Percentiles rank a stretch among this genome's conserved stretches.
Conservation (phyloP, 2,113 vertebrate genomes). For the Aviceda subcristata region DNA sequence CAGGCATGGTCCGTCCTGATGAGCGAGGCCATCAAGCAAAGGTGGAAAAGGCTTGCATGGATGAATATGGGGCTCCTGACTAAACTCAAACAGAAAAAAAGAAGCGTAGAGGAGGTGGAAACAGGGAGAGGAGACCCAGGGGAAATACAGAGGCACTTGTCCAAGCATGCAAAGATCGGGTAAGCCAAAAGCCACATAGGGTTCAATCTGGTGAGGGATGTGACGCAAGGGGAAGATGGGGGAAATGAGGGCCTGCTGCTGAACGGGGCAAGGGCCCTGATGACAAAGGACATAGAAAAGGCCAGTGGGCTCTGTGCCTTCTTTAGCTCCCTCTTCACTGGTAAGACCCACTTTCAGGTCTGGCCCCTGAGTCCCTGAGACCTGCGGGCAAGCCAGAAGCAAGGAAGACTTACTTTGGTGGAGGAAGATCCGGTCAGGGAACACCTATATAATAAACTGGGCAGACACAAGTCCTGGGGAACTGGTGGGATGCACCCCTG, state of each 20-base stretch:
- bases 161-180: neutral
- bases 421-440: neutral
- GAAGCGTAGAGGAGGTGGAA: neutral
- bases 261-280: neutral
- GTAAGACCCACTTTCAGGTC: neutral
- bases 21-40: neutral
- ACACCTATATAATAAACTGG: neutral
- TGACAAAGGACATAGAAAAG: neutral
- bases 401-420: neutral
- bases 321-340: neutral
- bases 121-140: neutral
- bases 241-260: neutral
- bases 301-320: neutral
- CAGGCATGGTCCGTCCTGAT: neutral
- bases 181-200: neutral
- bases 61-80: neutral
- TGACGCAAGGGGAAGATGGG: neutral
- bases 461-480: too few species aligned
- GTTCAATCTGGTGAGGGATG: neutral
- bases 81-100: neutral
- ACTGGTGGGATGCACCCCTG: neutral
- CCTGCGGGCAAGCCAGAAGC: neutral
- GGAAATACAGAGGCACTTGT: neutral
- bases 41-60: neutral
- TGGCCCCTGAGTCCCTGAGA: neutral